These are phyloP conservation scores for Diplosoma virens DNA, from an alignment of 23 tunicate genomes.

Conservation along the genomic window DNA sequence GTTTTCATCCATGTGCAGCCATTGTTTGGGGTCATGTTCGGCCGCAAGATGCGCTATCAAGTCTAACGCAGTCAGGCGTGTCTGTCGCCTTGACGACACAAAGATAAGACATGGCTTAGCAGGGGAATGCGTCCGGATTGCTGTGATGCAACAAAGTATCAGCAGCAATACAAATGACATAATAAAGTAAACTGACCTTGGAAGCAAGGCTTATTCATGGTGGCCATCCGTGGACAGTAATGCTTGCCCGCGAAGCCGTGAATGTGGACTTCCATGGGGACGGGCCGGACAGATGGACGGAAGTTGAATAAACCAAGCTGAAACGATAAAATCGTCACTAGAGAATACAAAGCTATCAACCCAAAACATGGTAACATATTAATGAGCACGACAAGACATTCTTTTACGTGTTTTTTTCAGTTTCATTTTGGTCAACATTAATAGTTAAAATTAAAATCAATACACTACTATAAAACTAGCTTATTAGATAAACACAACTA, in stretches of 20 bases:
- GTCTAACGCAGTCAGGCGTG: constrained; percentile 97
- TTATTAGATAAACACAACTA: too few species aligned
- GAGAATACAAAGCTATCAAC: too few species aligned
- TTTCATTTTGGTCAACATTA: too few species aligned
- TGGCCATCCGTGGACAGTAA: constrained; percentile 98
- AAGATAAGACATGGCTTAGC: constrained; percentile 86
- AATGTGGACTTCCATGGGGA: constrained; percentile 97
- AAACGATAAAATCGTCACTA: neutral
- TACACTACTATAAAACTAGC: too few species aligned
- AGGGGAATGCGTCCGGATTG: constrained; percentile 90
- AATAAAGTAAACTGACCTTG: constrained; percentile 45
- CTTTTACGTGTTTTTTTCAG: too few species aligned
- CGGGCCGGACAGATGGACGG: constrained; percentile 97
- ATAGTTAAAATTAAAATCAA: too few species aligned
- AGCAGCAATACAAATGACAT: neutral
- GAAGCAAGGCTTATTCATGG: constrained; percentile 94
- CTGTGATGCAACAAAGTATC: constrained; percentile 36
- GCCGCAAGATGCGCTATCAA: constrained; percentile 88
- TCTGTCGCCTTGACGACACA: constrained; percentile 96
- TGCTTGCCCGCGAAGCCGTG: constrained; percentile 97
- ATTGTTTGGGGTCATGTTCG: constrained; percentile 88
- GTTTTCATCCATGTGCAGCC: constrained; percentile 86
- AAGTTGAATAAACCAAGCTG: constrained; percentile 96
- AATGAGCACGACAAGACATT: too few species aligned
- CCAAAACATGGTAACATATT: too few species aligned